phyloP scores from a whole-genome alignment of 2,888 invertebrate genomes.

The Oscheius sp. region DNA sequence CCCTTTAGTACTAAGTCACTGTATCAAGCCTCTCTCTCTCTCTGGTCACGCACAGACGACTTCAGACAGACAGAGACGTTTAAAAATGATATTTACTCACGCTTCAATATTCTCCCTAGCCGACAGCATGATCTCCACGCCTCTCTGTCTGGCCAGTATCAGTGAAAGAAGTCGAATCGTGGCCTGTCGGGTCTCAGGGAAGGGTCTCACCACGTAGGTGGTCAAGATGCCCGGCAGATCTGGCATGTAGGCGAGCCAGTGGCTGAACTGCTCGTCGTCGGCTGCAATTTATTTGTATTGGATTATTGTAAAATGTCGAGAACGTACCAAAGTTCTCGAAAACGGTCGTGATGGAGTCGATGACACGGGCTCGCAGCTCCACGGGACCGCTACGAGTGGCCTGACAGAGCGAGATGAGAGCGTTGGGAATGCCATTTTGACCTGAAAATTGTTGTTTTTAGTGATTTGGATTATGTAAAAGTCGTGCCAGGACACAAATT shows the following conservation, averaged over 20 bases:
- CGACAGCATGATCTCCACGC: constrained; percentile 13
- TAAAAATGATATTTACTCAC: constrained; percentile 10
- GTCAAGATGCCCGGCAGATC: constrained; percentile 22
- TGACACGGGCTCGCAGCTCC: constrained; percentile 41
- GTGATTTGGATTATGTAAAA: no score
- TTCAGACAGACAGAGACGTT: no score
- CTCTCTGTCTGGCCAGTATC: neutral
- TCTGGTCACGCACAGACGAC: no score
- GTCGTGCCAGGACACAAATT: no score
- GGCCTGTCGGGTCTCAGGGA: constrained; percentile 13
- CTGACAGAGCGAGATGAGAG: neutral
- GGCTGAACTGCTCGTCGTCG: constrained; percentile 3
- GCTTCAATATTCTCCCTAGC: constrained; percentile 21
- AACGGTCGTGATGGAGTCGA: constrained; percentile 45
- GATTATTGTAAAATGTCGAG: neutral
- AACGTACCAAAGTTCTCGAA: constrained; percentile 45
- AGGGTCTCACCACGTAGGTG: constrained; percentile 16
- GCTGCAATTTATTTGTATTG: neutral
- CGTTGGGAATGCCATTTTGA: neutral
- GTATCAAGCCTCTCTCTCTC: no score
- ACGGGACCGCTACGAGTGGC: constrained; percentile 41
- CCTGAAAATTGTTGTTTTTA: neutral
- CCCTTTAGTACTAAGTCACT: no score
- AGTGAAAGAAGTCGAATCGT: neutral
- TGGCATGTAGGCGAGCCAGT: constrained; percentile 13